These are phyloP conservation scores for Porites australiensis DNA, from an alignment of 64 coral and sea anemone genomes.

Conservation along the genomic window DNA sequence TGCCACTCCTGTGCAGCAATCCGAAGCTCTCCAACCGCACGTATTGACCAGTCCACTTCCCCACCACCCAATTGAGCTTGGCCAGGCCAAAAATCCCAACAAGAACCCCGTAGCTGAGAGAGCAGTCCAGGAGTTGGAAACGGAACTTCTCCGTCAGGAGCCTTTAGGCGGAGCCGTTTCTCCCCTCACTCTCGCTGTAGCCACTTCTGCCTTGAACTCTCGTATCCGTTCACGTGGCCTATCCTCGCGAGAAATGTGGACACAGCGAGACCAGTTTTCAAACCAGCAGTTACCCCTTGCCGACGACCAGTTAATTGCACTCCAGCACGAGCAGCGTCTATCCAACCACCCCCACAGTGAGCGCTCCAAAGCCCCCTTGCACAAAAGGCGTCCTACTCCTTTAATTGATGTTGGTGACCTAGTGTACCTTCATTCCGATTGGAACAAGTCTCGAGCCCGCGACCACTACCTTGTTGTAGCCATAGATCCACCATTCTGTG, in stretches of 20 bases:
- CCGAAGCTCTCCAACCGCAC: slow-evolving; percentile 1
- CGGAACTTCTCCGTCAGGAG: slow-evolving; percentile 38
- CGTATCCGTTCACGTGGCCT: slow-evolving; percentile 61
- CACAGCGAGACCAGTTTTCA: slow-evolving; percentile 46
- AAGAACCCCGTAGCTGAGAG: neutral
- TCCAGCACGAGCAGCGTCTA: slow-evolving; percentile 6
- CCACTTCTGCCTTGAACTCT: slow-evolving; percentile 59
- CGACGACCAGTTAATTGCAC: neutral
- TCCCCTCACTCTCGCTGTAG: slow-evolving; percentile 43
- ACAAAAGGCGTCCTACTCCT: too few relatives aligned
- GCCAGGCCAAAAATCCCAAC: neutral
- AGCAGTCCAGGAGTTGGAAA: slow-evolving; percentile 32
- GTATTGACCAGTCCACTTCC: neutral
- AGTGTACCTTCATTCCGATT: too few relatives aligned
- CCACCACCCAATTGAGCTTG: slow-evolving; percentile 23
- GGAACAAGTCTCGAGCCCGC: too few relatives aligned
- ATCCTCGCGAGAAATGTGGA: slow-evolving; percentile 63
- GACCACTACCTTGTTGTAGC: too few relatives aligned
- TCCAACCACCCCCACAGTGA: too few relatives aligned
- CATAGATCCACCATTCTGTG: too few relatives aligned
- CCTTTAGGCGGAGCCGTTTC: neutral
- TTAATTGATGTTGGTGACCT: too few relatives aligned
- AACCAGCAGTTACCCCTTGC: slow-evolving; percentile 16
- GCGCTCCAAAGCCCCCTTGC: too few relatives aligned
- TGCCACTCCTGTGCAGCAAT: slow-evolving; percentile 64